Percentiles rank a stretch among this genome's conserved stretches.
Evolutionary conservation across 1,140 invertebrate genomes (phyloP).

Genomic region (Thrips palmi): DNA sequence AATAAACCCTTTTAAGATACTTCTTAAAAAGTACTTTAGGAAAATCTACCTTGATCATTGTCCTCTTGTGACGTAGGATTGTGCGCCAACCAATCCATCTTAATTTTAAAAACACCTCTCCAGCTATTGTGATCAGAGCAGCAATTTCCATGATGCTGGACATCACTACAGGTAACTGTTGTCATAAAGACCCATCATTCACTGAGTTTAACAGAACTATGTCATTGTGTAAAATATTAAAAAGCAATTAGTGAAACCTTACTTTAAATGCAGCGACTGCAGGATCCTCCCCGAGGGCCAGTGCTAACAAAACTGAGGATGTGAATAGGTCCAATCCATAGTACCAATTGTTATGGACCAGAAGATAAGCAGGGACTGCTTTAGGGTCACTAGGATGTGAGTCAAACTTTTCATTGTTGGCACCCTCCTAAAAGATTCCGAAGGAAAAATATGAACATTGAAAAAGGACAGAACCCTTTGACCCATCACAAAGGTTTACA

Average conservation of each 20-base stretch:
- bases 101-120: constrained; percentile 62
- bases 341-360: constrained; percentile 79
- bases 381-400: constrained; percentile 67
- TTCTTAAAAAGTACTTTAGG: constrained; percentile 1
- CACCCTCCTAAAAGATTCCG: constrained; percentile 47
- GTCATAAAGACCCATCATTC: constrained; percentile 15
- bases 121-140: constrained; percentile 51
- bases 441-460: constrained; percentile 8
- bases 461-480: constrained; percentile 13
- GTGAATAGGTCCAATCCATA: constrained; percentile 65
- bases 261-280: constrained; percentile 52
- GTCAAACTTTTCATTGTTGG: constrained; percentile 85
- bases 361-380: constrained; percentile 67
- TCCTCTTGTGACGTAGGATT: constrained; percentile 69
- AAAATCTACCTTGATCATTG: constrained; percentile 56
- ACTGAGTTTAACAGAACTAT: constrained; percentile 8
- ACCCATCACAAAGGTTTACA: constrained; percentile 3
- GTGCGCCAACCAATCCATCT: constrained; percentile 70
- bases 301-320: constrained; percentile 53
- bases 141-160: constrained; percentile 73
- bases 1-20: neutral
- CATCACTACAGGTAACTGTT: constrained; percentile 49
- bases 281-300: constrained; percentile 68
- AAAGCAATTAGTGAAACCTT: constrained; percentile 14
- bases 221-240: constrained; percentile 5